Conservation (phyloP, 2,797 vertebrate genomes). For the Garrulus glandarius region DNA sequence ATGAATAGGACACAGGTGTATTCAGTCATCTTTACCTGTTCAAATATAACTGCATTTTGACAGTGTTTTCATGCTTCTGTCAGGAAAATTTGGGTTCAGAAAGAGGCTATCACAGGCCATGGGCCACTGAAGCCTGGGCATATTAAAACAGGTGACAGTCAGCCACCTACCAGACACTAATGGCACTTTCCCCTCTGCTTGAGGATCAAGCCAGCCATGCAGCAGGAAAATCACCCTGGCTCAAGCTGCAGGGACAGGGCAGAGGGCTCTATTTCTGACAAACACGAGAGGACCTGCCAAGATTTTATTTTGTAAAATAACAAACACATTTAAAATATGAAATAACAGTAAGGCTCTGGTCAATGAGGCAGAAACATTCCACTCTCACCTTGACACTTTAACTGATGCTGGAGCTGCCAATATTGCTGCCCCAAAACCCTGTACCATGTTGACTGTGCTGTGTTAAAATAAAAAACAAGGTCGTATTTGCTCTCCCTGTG, state of each 20-base stretch:
- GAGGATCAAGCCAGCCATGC: neutral
- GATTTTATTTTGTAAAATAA: neutral
- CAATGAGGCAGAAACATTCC: neutral
- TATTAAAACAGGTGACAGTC: neutral
- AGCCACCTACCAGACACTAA: neutral
- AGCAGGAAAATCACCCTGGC: neutral
- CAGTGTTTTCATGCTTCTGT: neutral
- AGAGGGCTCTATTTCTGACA: neutral
- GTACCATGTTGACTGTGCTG: neutral
- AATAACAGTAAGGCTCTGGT: neutral
- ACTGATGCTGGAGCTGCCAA: neutral
- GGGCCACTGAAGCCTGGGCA: neutral
- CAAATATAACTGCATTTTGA: neutral
- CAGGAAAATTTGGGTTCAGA: neutral
- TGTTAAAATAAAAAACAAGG: neutral
- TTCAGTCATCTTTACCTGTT: neutral
- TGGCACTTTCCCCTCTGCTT: neutral
- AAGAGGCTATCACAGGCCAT: neutral
- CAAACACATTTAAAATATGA: neutral
- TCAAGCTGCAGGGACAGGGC: neutral
- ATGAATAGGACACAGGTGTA: neutral
- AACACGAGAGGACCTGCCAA: neutral
- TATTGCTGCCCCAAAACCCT: neutral
- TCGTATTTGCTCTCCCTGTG: neutral
- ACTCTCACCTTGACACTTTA: neutral